Base-by-base conservation (phyloP, 1,140 invertebrate species). In the Hylaeus volcanicus region DNA sequence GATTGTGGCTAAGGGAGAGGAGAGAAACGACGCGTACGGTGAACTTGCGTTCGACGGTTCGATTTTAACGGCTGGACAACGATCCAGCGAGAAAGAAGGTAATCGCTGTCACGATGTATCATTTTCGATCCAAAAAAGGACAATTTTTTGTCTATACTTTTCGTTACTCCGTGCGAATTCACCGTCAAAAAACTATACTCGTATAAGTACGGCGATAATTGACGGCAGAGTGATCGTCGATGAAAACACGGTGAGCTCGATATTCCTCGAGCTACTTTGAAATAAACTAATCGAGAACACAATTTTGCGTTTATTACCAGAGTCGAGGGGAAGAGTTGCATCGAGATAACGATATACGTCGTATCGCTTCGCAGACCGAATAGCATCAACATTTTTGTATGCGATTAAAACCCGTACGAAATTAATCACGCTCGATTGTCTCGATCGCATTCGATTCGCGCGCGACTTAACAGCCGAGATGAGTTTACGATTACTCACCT, bases 181-280 rank as follows among this genome's bases (percentile, higher is more conserved):
- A 26, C 26, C 26, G 26, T 26, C 0, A 26, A 26, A 26, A 26
- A 26, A 26, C 0, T 26, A 26, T 26, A 26, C 26, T 26, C 26
- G 26, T 26, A 26, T 26, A 0, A 26, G 26, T 26, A 26, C 26
- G 26, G 26, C 26, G 26, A 26, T 26, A 87, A 89, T 89, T 89
- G 86, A 89, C 78, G 74, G 65, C 65, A 63, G 56, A 60, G 61
- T 64, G 78, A 77, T 89, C 87, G 87, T 88, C 89, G 89, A 91
- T 89, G 85, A 89, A 89, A 74, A 63, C 51, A 76, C 61, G 74
- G 69, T 63, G 70, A 74, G 73, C 79, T 61, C 48, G 70, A 79
- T 74, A 79, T 79, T 56, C 55, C 69, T 70, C 51, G 41, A 51
- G 26, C 70, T 79, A 68, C 77, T 79, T 79, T 75, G 68, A 80